phyloP scores from a whole-genome alignment of 2,113 vertebrate species.

The Rhinichthys klamathensis region DNA sequence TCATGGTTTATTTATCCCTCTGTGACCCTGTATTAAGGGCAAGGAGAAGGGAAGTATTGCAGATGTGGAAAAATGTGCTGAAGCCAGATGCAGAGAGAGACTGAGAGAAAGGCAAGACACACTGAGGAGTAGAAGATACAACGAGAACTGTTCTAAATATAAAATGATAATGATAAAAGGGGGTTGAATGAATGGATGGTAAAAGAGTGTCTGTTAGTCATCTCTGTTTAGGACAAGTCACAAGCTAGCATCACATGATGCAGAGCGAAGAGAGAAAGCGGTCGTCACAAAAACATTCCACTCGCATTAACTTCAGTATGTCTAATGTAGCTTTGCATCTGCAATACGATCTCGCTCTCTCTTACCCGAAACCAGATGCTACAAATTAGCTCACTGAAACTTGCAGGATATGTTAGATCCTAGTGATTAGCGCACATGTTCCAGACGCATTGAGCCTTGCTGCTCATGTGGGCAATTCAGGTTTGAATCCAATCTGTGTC shows the following conservation, averaged over 20 bases:
- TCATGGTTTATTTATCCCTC: constrained; percentile 28
- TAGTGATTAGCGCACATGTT: not conserved
- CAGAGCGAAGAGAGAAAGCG: not conserved
- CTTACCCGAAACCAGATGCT: not conserved
- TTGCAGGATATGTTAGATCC: not conserved
- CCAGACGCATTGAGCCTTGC: not conserved
- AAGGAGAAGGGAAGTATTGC: not conserved
- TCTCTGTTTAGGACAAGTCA: not conserved
- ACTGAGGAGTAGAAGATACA: not conserved
- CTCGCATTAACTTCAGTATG: not conserved
- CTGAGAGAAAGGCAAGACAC: not conserved
- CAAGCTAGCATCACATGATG: not conserved
- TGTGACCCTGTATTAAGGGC: constrained; percentile 34
- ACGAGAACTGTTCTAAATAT: not conserved
- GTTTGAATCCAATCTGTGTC: not conserved
- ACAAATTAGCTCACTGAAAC: not conserved
- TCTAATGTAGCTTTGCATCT: not conserved
- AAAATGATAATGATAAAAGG: not conserved
- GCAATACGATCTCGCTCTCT: not conserved
- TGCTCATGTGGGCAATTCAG: not conserved
- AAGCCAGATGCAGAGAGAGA: not conserved
- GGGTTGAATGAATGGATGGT: not conserved
- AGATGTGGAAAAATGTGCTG: not conserved
- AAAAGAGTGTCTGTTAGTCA: not conserved
- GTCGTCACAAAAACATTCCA: not conserved